Conservation (phyloP, 2,888 invertebrate species). For the Priocnemis perturbator region DNA sequence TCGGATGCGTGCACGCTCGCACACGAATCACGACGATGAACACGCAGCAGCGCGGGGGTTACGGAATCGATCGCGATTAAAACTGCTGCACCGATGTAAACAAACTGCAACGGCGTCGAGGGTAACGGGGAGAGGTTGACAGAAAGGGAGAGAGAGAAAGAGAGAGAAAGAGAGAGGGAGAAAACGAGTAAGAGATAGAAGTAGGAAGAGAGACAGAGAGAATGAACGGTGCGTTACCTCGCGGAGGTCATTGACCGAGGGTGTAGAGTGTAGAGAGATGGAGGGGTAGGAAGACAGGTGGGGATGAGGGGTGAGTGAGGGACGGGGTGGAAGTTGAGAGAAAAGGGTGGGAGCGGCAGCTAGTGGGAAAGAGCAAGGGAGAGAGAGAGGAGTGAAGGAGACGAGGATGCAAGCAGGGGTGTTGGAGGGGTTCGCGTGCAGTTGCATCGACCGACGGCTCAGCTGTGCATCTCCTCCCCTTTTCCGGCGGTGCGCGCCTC, state of each 20-base stretch:
- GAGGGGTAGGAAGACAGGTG: constrained; percentile 48
- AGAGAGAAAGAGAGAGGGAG: constrained; percentile 13
- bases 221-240: constrained; percentile 60
- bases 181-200: too few species aligned
- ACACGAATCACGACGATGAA: constrained; percentile 1
- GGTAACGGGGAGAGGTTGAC: constrained; percentile 29
- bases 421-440: constrained; percentile 64
- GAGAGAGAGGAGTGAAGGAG: constrained; percentile 33
- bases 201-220: constrained; percentile 44
- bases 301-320: constrained; percentile 39
- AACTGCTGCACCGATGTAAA: constrained; percentile 69
- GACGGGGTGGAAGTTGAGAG: constrained; percentile 33
- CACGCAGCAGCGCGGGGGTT: constrained; percentile 7
- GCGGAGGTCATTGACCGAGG: constrained; percentile 72
- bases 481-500: constrained; percentile 18
- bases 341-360: constrained; percentile 24
- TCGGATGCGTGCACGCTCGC: constrained; percentile 17
- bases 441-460: constrained; percentile 71
- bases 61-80: constrained; percentile 66
- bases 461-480: constrained; percentile 65
- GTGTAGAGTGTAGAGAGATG: constrained; percentile 57
- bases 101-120: constrained; percentile 59
- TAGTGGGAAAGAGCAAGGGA: constrained; percentile 28
- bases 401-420: constrained; percentile 32
- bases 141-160: constrained; percentile 18